Base-by-base conservation (phyloP, 2,113 vertebrate genomes). In the Myiopsitta monachus region DNA sequence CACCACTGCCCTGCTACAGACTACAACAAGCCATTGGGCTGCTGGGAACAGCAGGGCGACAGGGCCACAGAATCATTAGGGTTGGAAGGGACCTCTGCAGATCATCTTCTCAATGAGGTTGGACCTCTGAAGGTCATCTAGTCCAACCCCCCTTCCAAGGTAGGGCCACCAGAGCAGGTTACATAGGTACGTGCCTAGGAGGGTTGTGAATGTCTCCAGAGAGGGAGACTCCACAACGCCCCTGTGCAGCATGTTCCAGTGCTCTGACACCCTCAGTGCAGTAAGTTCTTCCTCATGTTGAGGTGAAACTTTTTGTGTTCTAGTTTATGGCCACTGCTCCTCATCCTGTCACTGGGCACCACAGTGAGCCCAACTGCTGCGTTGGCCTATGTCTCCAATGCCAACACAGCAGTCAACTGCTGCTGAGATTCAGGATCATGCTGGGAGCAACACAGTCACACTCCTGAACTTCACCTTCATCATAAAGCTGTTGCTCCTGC, bases 321-420 rank as follows among this genome's bases (percentile, higher is more conserved):
- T 59, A 36, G 33, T 59, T n/a, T 59, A 36, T 15, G 33, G 33
- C 22, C 57, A n/a, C 33, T 23, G 57, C 57, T 36, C 33, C 57
- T 36, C 6, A 4, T 15, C 21, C 57, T 23, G 57, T n/a, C 33
- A n/a, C 57, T n/a, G 57, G 57, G 33, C 57, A 59, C 9, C 57
- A 59, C 57, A 59, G n/a, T n/a, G 21, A 1, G 6, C 33, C 57
- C 57, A 59, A 23, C 33, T 23, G 57, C 57, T 59, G 21, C 9
- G 14, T 23, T 59, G 22, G 33, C 22, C 21, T 36, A 23, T 2
- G 3, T n/a, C 52, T 69, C 10, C 28, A 15, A 24, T 0, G 8
- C 4, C 70, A 80, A n/a, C 0, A 0, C 19, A 74, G 27, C 9
- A 5, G 16, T 13, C 61, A 84, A 31, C 9, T 31, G 36, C 43